Percentiles rank a stretch among this genome's conserved stretches.
These are phyloP conservation scores for Drosophila lacteicornis DNA, from an alignment of 1,140 invertebrate species.

Conservation along the genomic window DNA sequence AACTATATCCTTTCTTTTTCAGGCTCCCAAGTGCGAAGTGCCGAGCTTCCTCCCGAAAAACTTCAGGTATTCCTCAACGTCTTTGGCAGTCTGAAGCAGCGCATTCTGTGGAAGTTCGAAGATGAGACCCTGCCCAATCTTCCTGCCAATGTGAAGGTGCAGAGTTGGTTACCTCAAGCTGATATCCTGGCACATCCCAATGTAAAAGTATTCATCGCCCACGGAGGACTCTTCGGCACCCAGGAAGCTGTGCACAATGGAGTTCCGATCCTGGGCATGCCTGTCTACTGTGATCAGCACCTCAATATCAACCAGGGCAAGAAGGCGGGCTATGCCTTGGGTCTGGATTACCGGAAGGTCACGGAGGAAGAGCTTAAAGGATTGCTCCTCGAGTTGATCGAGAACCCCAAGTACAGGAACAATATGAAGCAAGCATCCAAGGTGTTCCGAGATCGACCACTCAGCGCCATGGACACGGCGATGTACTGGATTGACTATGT, in stretches of 20 bases:
- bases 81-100: slow-evolving; percentile 86
- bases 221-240: slow-evolving; percentile 87
- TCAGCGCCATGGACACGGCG: slow-evolving; percentile 86
- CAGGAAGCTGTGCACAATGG: slow-evolving; percentile 87
- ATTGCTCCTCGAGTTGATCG: slow-evolving; percentile 84
- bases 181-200: slow-evolving; percentile 85
- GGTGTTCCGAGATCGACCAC: slow-evolving; percentile 86
- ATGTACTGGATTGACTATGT: slow-evolving; percentile 88
- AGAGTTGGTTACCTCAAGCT: slow-evolving; percentile 88
- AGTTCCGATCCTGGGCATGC: slow-evolving; percentile 87
- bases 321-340: slow-evolving; percentile 52
- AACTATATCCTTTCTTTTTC: no score
- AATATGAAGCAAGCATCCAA: slow-evolving; percentile 84
- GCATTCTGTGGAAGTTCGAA: slow-evolving; percentile 88
- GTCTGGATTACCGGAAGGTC: slow-evolving; percentile 63
- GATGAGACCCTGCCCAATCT: slow-evolving; percentile 85
- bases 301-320: slow-evolving; percentile 60
- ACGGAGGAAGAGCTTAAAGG: slow-evolving; percentile 78
- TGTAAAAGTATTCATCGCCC: slow-evolving; percentile 86
- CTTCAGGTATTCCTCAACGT: slow-evolving; percentile 85
- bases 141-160: slow-evolving; percentile 87
- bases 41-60: slow-evolving; percentile 84
- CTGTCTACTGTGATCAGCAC: slow-evolving; percentile 87
- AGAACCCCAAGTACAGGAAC: slow-evolving; percentile 84
- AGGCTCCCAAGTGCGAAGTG: slow-evolving; percentile 67